Conservation (phyloP, 2,113 vertebrate species). For the Glaucidium brasilianum region DNA sequence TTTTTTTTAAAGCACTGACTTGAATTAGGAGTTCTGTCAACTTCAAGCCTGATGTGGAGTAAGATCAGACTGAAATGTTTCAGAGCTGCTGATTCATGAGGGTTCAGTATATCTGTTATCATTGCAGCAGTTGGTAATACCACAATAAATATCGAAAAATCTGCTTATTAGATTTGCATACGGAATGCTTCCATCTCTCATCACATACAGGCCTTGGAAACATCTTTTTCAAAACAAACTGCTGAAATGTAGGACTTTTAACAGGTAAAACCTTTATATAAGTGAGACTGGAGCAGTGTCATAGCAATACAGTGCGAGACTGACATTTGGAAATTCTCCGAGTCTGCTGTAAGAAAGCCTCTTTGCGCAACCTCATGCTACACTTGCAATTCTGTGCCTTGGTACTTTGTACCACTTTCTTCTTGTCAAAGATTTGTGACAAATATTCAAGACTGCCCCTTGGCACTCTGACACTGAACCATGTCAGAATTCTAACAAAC, state of each 20-base stretch:
- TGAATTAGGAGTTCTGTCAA: neutral
- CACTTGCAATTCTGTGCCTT: neutral
- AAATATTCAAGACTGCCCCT: neutral
- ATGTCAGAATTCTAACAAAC: neutral
- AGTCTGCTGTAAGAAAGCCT: neutral
- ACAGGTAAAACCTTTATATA: neutral
- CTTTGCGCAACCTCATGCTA: neutral
- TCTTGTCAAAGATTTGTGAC: neutral
- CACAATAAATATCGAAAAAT: neutral
- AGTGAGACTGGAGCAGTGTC: neutral
- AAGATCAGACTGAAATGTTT: neutral
- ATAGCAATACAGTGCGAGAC: fast-evolving
- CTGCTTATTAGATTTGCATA: neutral
- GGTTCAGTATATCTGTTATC: neutral
- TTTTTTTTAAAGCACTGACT: neutral
- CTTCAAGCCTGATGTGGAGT: neutral
- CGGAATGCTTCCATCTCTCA: neutral
- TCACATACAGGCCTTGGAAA: neutral
- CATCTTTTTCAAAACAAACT: neutral
- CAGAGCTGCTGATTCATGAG: neutral
- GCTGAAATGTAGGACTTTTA: neutral
- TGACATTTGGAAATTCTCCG: neutral
- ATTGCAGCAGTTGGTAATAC: neutral
- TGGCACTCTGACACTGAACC: neutral
- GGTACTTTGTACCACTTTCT: neutral